These are phyloP conservation scores for Archips xylosteana DNA, from an alignment of 2,888 invertebrate species.

Conservation along the genomic window DNA sequence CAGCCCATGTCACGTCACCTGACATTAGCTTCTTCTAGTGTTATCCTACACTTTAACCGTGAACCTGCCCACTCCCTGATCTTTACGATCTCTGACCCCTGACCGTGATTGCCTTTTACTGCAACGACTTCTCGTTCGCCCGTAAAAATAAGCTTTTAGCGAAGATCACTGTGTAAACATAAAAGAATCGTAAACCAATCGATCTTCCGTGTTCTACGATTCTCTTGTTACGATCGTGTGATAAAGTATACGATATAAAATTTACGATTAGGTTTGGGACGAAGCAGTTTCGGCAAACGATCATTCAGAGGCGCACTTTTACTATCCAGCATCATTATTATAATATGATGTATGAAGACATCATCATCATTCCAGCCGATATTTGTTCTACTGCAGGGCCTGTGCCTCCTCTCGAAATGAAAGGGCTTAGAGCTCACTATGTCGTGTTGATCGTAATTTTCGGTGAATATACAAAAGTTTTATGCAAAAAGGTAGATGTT, in stretches of 20 bases:
- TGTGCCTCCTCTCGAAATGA: no score
- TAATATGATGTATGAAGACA: neutral
- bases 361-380: neutral
- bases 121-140: conserved; percentile 18
- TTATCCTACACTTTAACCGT: neutral
- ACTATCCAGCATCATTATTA: neutral
- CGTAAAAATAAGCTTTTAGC: conserved; percentile 38
- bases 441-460: no score
- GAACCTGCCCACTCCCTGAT: neutral
- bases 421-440: no score
- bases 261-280: conserved; percentile 30
- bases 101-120: conserved; percentile 28
- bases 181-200: conserved; percentile 37
- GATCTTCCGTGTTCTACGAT: conserved; percentile 39
- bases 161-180: conserved; percentile 35
- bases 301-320: conserved; percentile 1
- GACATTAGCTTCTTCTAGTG: conserved; percentile 31
- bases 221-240: conserved; percentile 36
- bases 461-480: no score
- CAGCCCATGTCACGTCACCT: conserved; percentile 48
- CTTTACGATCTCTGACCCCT: conserved; percentile 22
- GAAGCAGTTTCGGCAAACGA: conserved; percentile 22
- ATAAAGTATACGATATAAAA: conserved; percentile 35
- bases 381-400: no score
- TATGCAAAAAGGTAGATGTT: no score